Conservation (phyloP, 1,140 invertebrate genomes). For the Luehdorfia chinensis region DNA sequence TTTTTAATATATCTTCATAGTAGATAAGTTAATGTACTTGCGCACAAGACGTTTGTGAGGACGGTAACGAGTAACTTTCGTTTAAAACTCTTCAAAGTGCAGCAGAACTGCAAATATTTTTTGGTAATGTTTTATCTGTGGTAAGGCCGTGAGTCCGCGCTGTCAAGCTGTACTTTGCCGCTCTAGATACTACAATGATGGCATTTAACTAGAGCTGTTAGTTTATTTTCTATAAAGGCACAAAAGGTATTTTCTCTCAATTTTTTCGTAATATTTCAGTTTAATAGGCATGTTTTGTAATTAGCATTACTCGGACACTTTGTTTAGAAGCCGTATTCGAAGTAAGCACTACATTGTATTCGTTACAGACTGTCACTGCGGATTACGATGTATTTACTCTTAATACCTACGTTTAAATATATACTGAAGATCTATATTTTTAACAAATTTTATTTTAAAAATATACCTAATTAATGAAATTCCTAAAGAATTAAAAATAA, state of each 20-base stretch:
- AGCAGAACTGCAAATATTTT: slow-evolving; percentile 43
- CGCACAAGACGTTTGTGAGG: slow-evolving; percentile 61
- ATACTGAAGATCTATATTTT: slow-evolving; percentile 75
- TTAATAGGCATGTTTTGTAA: slow-evolving; percentile 41
- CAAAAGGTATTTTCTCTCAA: slow-evolving; percentile 55
- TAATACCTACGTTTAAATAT: slow-evolving; percentile 64
- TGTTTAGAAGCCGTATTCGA: slow-evolving; percentile 34
- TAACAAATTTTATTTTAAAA: slow-evolving; percentile 71
- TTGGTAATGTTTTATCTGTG: slow-evolving; percentile 43
- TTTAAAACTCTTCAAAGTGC: slow-evolving; percentile 30
- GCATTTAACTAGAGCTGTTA: slow-evolving; percentile 63
- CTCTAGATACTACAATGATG: slow-evolving; percentile 49
- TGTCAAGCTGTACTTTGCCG: too few relatives aligned
- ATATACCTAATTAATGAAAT: slow-evolving; percentile 72
- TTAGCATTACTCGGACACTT: slow-evolving; percentile 49
- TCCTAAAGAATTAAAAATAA: slow-evolving; percentile 71
- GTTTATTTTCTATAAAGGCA: slow-evolving; percentile 56
- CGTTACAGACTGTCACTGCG: slow-evolving; percentile 39
- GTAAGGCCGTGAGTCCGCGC: slow-evolving; percentile 21
- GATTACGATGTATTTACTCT: slow-evolving; percentile 51
- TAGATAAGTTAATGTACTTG: slow-evolving; percentile 63
- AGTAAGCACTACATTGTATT: slow-evolving; percentile 34
- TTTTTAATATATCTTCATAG: slow-evolving; percentile 63
- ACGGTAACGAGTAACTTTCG: slow-evolving; percentile 32
- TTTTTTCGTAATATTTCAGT: slow-evolving; percentile 51